Base-by-base conservation (phyloP, 1,140 invertebrate species). In the Chymomyza costata region DNA sequence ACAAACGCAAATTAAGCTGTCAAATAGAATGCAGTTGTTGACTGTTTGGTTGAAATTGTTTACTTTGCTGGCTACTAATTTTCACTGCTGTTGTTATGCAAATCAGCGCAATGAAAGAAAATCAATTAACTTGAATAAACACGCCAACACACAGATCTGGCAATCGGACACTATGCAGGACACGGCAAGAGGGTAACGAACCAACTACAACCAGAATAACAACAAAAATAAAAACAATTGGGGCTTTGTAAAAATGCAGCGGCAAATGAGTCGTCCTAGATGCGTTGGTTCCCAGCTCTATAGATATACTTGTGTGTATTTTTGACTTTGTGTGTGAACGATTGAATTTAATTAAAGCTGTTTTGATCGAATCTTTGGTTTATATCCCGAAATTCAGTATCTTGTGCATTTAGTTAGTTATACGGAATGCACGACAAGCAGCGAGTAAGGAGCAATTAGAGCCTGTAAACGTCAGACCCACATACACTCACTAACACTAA, bases 111-210 rank as follows among this genome's bases (percentile, higher is more conserved):
- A 57, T 80, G 71, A 78, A 78, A 78, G 71, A 78, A 80, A 78
- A 78, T 78, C 73, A 78, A 78, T 78, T 78, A 78, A 63, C 71
- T 78, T 51, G 63, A 66, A 63, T 76, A 78, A 78, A 78, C 73
- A 76, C 48, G 41, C n/a, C n/a, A n/a, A n/a, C n/a, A n/a, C n/a
- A n/a, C n/a, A n/a, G n/a, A n/a, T n/a, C n/a, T n/a, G n/a, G n/a
- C n/a, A n/a, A n/a, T n/a, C n/a, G n/a, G n/a, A n/a, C n/a, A n/a
- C 37, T 46, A 41, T 32, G 41, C 40, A 41, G 30, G 11, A 8
- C 21, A 25, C 3, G 21, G 21, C 21, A 25, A 3, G 21, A 5
- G 3, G 3, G 3, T 25, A 3, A 8, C 8, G 8, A 10, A 45
- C 18, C 28, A 50, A 16, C 35, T 46, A 60, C 61, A 60, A 46